Evolutionary conservation across 2,888 invertebrate genomes (phyloP), one percentile per base, ranked within the genome.

Genomic region (Tipula confusa): DNA sequence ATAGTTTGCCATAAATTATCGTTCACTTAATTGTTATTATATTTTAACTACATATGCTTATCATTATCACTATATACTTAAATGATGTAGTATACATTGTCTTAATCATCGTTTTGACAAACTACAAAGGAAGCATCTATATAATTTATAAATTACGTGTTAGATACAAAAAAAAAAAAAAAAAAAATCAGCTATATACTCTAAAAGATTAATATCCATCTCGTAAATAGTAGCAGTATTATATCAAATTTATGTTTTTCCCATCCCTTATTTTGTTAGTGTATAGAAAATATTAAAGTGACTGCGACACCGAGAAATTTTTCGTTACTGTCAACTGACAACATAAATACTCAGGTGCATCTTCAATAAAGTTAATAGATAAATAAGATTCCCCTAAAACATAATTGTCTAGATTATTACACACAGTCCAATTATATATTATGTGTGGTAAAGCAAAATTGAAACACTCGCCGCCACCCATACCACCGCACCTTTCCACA

Each of bases 311-410:
- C n/a, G 24, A 18, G 11, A 24, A 13, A n/a, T 43, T 43, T 43
- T 43, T 24, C 24, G 18, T 64, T 43, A 24, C 11, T 64, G 64
- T 24, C 64, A 64, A 64, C 64, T 64, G 64, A 64, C 24, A 64
- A 64, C 64, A 64, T 24, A 64, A 64, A 64, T 64, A 24, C 64
- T 24, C 64, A 64, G 64, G 64, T 64, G 64, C 64, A 64, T 64
- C 64, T 7, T 24, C 9, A 9, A 64, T 11, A 64, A 24, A 11
- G 24, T 64, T 64, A 64, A 64, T 64, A 64, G 64, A 64, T 64
- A 64, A 64, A 64, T 64, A 24, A 64, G 64, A 64, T 64, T 64
- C 24, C n/a, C 9, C 64, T 7, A 11, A 9, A n/a, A 64, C 24
- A 64, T 9, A 64, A 64, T 64, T 24, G 15, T 48, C 48, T n/a